Evolutionary conservation across 2,113 vertebrate genomes (phyloP).

Genomic region (Chaetodon trifascialis): DNA sequence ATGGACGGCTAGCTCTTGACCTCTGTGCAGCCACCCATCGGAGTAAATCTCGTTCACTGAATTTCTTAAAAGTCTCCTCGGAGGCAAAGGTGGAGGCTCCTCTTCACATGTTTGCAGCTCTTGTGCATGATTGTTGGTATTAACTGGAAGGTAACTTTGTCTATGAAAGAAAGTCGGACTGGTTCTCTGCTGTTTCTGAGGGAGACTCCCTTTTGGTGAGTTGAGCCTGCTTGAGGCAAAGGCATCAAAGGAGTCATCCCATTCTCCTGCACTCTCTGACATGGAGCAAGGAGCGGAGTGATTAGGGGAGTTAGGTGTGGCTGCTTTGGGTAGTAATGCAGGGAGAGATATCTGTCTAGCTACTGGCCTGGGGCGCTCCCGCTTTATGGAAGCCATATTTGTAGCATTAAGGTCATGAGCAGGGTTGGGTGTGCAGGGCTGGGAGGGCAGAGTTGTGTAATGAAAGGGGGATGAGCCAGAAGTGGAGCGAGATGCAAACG

Average conservation of each 20-base stretch:
- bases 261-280: constrained; percentile 78
- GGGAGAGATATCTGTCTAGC: constrained; percentile 83
- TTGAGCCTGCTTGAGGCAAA: constrained; percentile 91
- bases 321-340: constrained; percentile 67
- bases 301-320: constrained; percentile 15
- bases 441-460: constrained; percentile 79
- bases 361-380: constrained; percentile 78
- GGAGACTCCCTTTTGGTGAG: constrained; percentile 64
- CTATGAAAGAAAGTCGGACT: constrained; percentile 41
- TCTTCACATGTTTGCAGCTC: constrained; percentile 51
- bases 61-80: constrained; percentile 71
- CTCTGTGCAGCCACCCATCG: constrained; percentile 83
- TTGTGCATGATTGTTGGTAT: constrained; percentile 17
- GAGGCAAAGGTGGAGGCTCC: constrained; percentile 79
- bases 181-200: constrained; percentile 43
- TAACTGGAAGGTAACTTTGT: constrained; percentile 22
- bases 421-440: constrained; percentile 69
- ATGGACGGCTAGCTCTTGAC: constrained; percentile 83
- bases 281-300: constrained; percentile 65
- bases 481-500: constrained; percentile 87
- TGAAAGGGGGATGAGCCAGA: constrained; percentile 76
- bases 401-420: constrained; percentile 61
- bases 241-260: constrained; percentile 91
- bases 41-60: constrained; percentile 73
- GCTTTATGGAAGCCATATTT: constrained; percentile 64